Conservation (phyloP, 2,888 invertebrate species). For the Polymixis lichenea region DNA sequence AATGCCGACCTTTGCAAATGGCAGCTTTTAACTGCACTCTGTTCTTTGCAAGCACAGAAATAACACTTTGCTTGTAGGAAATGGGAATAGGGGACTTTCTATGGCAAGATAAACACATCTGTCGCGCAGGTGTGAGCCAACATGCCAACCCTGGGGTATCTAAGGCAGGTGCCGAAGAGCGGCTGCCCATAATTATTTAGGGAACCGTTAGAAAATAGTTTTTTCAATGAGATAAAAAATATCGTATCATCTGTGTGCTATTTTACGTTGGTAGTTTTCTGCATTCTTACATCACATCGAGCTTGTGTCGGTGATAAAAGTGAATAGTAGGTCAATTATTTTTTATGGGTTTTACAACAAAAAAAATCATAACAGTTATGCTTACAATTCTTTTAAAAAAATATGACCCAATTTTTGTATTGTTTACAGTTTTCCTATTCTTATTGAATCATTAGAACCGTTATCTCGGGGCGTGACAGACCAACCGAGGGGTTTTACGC, state of each 20-base stretch:
- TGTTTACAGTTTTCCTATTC: conserved; percentile 57
- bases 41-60: conserved; percentile 40
- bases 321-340: conserved; percentile 18
- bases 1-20: conserved; percentile 54
- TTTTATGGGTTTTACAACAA: conserved; percentile 22
- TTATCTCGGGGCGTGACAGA: conserved; percentile 59
- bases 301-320: conserved; percentile 9
- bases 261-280: conserved; percentile 15
- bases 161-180: conserved; percentile 68
- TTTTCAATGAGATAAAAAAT: conserved; percentile 18
- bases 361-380: not conserved
- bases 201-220: conserved; percentile 39
- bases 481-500: conserved; percentile 67
- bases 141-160: conserved; percentile 61
- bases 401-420: conserved; percentile 47
- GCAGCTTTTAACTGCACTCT: conserved; percentile 31
- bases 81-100: conserved; percentile 39
- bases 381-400: conserved; percentile 27
- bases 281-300: conserved; percentile 18
- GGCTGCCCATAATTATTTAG: conserved; percentile 46
- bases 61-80: conserved; percentile 49
- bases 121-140: conserved; percentile 82
- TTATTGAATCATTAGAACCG: conserved; percentile 65
- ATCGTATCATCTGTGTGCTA: conserved; percentile 1
- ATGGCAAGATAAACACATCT: conserved; percentile 76